Conservation (phyloP, 2,888 invertebrate genomes). For the Teleogryllus oceanicus region DNA sequence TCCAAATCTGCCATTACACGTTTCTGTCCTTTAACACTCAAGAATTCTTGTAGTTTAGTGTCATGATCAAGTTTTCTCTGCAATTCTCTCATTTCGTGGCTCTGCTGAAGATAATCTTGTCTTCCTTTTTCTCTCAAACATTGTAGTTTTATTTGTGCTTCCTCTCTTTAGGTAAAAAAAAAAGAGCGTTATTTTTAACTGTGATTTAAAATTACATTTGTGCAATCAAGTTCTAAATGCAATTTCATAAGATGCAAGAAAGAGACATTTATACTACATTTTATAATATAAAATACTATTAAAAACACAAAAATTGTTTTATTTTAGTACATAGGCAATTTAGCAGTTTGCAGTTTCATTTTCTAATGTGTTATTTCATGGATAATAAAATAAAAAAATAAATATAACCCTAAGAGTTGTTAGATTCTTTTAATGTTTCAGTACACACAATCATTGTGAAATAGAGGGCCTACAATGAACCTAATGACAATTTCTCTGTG, state of each 20-base stretch:
- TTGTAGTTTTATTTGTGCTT: constrained; percentile 65
- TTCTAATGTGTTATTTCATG: neutral
- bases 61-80: constrained; percentile 83
- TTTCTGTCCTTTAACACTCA: constrained; percentile 79
- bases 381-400: neutral
- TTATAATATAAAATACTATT: too few relatives aligned
- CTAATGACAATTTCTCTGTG: too few relatives aligned
- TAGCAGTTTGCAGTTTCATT: neutral
- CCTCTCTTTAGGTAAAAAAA: constrained; percentile 44
- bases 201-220: too few relatives aligned
- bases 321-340: neutral
- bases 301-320: neutral
- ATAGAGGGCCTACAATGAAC: too few relatives aligned
- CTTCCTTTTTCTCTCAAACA: constrained; percentile 75
- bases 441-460: too few relatives aligned
- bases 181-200: neutral
- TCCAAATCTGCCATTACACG: constrained; percentile 71
- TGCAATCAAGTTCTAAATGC: too few relatives aligned
- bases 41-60: constrained; percentile 76
- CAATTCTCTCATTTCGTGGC: constrained; percentile 82
- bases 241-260: too few relatives aligned
- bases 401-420: too few relatives aligned
- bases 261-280: too few relatives aligned
- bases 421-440: too few relatives aligned
- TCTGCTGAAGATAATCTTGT: constrained; percentile 64